Evolutionary conservation across 1,140 invertebrate species (phyloP).

Genomic region (Radopholus similis): DNA sequence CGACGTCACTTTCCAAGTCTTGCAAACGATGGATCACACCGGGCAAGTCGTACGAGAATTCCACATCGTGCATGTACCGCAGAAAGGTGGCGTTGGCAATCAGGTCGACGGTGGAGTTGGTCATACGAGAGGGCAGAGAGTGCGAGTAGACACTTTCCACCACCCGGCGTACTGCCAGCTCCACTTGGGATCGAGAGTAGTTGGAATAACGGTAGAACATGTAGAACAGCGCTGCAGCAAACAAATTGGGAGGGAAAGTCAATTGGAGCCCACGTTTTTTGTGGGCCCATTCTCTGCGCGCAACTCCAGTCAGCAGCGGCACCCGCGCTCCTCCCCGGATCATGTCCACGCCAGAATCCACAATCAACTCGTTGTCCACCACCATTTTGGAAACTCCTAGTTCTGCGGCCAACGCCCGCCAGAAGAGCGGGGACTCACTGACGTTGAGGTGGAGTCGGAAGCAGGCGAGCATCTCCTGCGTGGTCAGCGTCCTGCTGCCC

Average conservation of each 20-base stretch:
- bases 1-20: conserved; percentile 57
- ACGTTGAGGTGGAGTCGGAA: conserved; percentile 58
- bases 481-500: conserved; percentile 45
- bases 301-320: conserved; percentile 57
- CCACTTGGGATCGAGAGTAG: conserved; percentile 29
- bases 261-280: conserved; percentile 50
- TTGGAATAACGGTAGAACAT: conserved; percentile 52
- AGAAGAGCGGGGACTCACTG: conserved; percentile 47
- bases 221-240: conserved; percentile 52
- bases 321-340: conserved; percentile 45
- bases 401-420: conserved; percentile 51
- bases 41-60: conserved; percentile 42
- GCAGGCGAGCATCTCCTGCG: conserved; percentile 44
- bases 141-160: conserved; percentile 10
- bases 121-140: conserved; percentile 35
- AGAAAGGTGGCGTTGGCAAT: conserved; percentile 55
- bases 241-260: not conserved
- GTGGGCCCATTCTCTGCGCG: conserved; percentile 55
- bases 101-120: conserved; percentile 51
- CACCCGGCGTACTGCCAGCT: conserved; percentile 34
- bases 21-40: conserved; percentile 50
- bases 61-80: conserved; percentile 38
- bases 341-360: conserved; percentile 40
- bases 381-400: conserved; percentile 59
- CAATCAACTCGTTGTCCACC: conserved; percentile 53